Base-by-base conservation (phyloP, 92 coral and sea anemone genomes). In the Montipora capitata region DNA sequence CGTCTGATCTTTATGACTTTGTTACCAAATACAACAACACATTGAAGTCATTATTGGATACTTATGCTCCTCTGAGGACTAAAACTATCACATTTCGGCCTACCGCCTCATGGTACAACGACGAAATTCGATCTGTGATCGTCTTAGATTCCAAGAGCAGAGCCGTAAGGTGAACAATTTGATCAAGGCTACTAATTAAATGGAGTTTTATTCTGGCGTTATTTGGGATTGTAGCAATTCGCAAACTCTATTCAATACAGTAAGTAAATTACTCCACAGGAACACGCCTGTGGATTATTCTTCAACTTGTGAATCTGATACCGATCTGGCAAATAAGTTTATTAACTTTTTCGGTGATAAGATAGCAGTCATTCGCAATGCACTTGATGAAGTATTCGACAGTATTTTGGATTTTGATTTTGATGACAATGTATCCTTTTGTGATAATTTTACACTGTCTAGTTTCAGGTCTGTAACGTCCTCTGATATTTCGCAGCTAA, bases 21-120 rank as follows among this genome's bases (percentile, higher is more conserved):
- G 66, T 61, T 61, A 10, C 6, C 14, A 4, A 61, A 16, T 61
- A 61, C 14, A 61, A 61, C 67, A 61, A 14, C 14, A 61, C 67
- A 15, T 61, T 61, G 14, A 61, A 61, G 67, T 61, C 67, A 16
- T 15, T 15, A 16, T 61, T 61, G 20, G 67, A 61, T 16, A 15
- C 15, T 42, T 67, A 90, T 39, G 92, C 92, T 5, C 96, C 94
- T 3, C 79, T 8, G 75, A 58, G n/a, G 80, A 52, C 84, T 48
- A 72, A 86, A n/a, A 27, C 72, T 14, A 87, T 85, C 57, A 86
- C 90, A 2, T 81, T 82, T 10, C 90, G 90, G 2, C 85, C 93
- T 4, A 72, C 84, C 77, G 89, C 86, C 42, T 85, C 82, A 12
- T 83, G 89, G 89, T 89, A 58, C 67, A 81, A 5, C 1, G 82